phyloP scores from a whole-genome alignment of 2,113 vertebrate genomes.

The Cavia aperea region DNA sequence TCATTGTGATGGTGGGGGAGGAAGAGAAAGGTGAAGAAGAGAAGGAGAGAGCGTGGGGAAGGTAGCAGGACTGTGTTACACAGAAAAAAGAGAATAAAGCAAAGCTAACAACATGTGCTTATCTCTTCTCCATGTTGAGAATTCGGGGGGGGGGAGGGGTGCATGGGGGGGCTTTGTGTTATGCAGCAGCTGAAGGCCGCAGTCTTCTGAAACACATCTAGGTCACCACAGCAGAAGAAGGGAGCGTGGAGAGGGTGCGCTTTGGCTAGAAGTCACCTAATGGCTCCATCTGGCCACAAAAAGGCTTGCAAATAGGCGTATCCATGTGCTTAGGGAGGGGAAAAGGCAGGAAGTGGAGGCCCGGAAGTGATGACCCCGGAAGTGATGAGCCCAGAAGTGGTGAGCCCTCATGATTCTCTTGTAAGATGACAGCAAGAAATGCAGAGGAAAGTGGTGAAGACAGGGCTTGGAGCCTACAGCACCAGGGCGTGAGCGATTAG shows the following conservation, averaged over 20 bases:
- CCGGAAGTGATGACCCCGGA: too few species aligned
- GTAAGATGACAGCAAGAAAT: neutral
- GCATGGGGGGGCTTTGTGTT: neutral
- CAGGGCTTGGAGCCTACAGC: neutral
- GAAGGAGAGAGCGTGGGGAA: neutral
- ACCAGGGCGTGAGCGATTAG: neutral
- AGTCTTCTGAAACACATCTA: neutral
- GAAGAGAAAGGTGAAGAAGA: neutral
- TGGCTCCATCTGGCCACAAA: neutral
- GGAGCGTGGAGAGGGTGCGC: neutral
- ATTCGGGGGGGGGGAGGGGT: neutral
- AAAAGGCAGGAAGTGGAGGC: neutral
- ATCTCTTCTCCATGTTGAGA: neutral
- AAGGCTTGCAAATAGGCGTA: neutral
- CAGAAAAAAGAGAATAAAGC: neutral
- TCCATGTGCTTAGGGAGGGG: neutral
- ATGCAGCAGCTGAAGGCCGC: neutral
- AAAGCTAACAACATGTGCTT: neutral
- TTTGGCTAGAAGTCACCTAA: neutral
- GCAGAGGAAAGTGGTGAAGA: neutral
- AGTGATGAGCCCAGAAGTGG: too few species aligned
- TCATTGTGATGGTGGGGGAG: neutral
- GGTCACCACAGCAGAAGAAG: neutral
- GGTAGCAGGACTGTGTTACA: too few species aligned
- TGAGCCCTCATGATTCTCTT: accelerated